Percentiles rank a stretch among this genome's conserved stretches.
phyloP scores from a whole-genome alignment of 2,888 invertebrate species.

The Hemicrepidius hirtus region DNA sequence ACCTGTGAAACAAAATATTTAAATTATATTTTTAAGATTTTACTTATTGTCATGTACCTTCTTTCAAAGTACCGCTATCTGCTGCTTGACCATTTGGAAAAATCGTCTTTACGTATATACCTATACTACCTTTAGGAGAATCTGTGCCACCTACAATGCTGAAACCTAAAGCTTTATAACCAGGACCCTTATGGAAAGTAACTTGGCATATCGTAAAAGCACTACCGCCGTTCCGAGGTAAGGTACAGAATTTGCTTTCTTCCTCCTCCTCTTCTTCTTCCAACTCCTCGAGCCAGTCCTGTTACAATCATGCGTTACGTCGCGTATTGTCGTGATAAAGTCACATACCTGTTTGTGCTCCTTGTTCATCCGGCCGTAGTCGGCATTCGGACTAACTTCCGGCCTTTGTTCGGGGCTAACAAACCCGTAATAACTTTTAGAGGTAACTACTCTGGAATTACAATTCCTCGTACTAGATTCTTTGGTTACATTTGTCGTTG shows the following conservation, averaged over 20 bases:
- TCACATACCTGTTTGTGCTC: conserved; percentile 64
- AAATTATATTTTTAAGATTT: conserved; percentile 17
- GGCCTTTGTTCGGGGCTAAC: conserved; percentile 66
- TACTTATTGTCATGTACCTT: conserved; percentile 79
- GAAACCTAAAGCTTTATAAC: conserved; percentile 90
- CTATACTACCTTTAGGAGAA: conserved; percentile 89
- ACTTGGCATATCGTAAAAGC: conserved; percentile 75
- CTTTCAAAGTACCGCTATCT: conserved; percentile 84
- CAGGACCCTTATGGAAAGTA: conserved; percentile 85
- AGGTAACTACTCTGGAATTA: conserved; percentile 64
- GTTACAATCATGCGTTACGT: conserved; percentile 40
- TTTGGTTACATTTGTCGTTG: conserved; percentile 60
- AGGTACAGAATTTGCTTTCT: conserved; percentile 76
- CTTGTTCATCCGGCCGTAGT: conserved; percentile 63
- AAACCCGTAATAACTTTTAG: conserved; percentile 68
- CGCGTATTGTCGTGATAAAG: conserved; percentile 42
- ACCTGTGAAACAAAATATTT: conserved; percentile 74
- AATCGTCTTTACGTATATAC: conserved; percentile 91
- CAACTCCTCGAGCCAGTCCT: conserved; percentile 66
- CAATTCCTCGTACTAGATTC: conserved; percentile 57
- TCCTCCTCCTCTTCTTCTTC: conserved; percentile 74
- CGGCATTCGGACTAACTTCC: conserved; percentile 65
- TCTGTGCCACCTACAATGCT: conserved; percentile 93
- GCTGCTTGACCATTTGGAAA: conserved; percentile 91
- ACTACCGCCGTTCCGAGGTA: conserved; percentile 75